Conservation (phyloP, 1,140 invertebrate genomes). For the Hestina assimilis region DNA sequence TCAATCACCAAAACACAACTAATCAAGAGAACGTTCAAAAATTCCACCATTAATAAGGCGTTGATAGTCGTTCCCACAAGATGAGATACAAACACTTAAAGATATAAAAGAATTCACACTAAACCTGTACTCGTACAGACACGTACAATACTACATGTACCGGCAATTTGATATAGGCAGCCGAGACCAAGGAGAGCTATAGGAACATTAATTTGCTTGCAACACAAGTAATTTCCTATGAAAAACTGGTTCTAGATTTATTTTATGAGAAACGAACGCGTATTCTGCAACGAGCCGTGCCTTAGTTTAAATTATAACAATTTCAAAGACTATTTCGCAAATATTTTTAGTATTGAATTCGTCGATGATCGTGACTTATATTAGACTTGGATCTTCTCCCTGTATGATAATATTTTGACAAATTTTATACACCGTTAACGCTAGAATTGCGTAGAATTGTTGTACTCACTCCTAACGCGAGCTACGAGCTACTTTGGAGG, state of each 20-base stretch:
- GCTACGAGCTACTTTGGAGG: no score
- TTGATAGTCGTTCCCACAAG: constrained; percentile 16
- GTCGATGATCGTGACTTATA: not conserved
- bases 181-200: constrained; percentile 9
- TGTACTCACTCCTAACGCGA: no score
- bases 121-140: constrained; percentile 17
- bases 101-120: constrained; percentile 19
- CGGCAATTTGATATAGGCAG: constrained; percentile 31
- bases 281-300: not conserved
- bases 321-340: constrained; percentile 2
- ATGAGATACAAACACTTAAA: constrained; percentile 12
- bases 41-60: constrained; percentile 24
- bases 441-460: no score
- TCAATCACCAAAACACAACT: constrained; percentile 5
- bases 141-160: constrained; percentile 16
- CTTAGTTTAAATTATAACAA: constrained; percentile 19
- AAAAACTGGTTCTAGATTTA: constrained; percentile 39
- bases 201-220: constrained; percentile 39
- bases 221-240: constrained; percentile 39
- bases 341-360: not conserved
- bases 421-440: no score
- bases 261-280: constrained; percentile 19
- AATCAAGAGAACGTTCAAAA: constrained; percentile 17
- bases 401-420: no score
- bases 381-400: no score